Conservation (phyloP, 1,140 invertebrate species). For the Brachionus asplanchnoidis region DNA sequence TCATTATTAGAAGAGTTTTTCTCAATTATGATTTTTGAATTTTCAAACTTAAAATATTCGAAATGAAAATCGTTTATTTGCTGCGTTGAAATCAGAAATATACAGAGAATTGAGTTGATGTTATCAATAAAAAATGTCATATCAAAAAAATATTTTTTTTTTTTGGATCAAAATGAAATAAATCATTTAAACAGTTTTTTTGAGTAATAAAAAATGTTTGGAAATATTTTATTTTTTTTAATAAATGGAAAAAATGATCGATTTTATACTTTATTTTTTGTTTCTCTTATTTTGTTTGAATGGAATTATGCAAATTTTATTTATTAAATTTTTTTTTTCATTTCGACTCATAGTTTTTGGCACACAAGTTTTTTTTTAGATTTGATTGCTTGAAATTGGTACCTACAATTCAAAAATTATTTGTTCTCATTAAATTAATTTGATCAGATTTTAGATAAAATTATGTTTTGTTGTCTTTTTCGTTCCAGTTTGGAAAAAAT, state of each 20-base stretch:
- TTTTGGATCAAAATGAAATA: not conserved
- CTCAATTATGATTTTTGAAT: not conserved
- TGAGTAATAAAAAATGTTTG: not conserved
- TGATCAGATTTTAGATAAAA: no score
- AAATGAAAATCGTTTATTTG: slow-evolving; percentile 8
- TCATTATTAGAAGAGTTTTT: not conserved
- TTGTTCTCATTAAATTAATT: no score
- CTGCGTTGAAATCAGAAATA: not conserved
- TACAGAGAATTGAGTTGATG: not conserved
- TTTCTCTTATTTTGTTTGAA: not conserved
- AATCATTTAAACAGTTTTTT: not conserved
- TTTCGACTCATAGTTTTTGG: not conserved
- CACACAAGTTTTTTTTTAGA: not conserved
- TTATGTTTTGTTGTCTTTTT: no score
- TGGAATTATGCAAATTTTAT: slow-evolving; percentile 22
- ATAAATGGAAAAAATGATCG: slow-evolving; percentile 2
- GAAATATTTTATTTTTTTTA: not conserved
- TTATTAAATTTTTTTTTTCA: not conserved
- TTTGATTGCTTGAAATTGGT: not conserved
- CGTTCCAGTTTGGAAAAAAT: no score
- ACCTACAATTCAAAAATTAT: not conserved
- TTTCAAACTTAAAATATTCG: not conserved
- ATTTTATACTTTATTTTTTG: slow-evolving; percentile 1
- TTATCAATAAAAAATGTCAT: not conserved
- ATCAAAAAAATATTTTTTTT: not conserved